These are phyloP conservation scores for Drosophila bipectinata DNA, from an alignment of 1,140 invertebrate species.

Conservation along the genomic window DNA sequence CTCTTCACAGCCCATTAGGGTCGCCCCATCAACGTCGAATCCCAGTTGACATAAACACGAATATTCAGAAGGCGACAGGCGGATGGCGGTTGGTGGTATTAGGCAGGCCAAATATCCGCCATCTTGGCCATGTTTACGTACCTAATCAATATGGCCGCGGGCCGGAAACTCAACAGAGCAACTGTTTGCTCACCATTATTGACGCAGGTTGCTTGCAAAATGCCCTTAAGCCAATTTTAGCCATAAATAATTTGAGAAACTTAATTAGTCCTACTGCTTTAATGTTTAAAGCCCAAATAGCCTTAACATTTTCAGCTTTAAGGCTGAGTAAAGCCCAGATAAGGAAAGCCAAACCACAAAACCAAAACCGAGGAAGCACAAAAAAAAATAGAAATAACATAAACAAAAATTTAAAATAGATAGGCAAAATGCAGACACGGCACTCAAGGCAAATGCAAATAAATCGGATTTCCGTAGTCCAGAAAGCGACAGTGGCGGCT, in stretches of 20 bases:
- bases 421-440: constrained; percentile 21
- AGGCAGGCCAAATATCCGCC: constrained; percentile 25
- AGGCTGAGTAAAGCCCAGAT: constrained; percentile 9
- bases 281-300: not conserved
- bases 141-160: constrained; percentile 64
- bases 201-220: constrained; percentile 11
- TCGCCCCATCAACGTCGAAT: constrained; percentile 3
- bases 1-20: constrained; percentile 45
- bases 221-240: constrained; percentile 20
- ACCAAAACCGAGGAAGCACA: constrained; percentile 16
- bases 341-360: constrained; percentile 23
- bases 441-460: constrained; percentile 52
- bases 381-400: constrained; percentile 3
- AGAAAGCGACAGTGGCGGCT: constrained; percentile 4
- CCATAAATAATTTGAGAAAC: constrained; percentile 68
- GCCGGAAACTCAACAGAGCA: constrained; percentile 19
- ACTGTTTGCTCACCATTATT: constrained; percentile 38
- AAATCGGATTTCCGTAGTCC: constrained; percentile 49
- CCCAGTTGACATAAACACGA: constrained; percentile 52
- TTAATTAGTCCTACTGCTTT: constrained; percentile 51
- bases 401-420: constrained; percentile 24
- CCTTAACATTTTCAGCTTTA: constrained; percentile 1
- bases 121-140: constrained; percentile 60
- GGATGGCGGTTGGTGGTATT: not conserved
- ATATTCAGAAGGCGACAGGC: not conserved